Evolutionary conservation across 2,888 invertebrate species (phyloP).

Genomic region (Sicus ferrugineus): DNA sequence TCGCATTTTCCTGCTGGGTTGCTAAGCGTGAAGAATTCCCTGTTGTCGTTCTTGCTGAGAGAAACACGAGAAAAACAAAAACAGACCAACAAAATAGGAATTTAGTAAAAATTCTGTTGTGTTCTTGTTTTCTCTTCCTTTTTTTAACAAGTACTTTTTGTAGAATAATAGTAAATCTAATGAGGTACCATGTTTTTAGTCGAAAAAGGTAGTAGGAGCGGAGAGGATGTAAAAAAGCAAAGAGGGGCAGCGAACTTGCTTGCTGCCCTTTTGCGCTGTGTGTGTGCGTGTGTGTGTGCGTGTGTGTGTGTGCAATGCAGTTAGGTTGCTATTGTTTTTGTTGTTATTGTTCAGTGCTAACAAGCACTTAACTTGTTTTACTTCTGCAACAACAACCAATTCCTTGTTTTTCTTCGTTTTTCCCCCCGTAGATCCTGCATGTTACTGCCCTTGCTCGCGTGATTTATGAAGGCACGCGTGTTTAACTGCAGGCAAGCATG

Average conservation of each 20-base stretch:
- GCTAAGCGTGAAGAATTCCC: no score
- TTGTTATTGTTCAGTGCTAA: neutral
- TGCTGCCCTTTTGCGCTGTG: neutral
- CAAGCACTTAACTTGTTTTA: constrained; percentile 29
- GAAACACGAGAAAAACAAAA: neutral
- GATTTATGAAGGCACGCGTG: neutral
- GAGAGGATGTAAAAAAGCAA: neutral
- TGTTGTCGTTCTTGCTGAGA: no score
- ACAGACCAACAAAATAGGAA: neutral
- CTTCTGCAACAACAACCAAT: neutral
- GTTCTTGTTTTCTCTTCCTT: neutral
- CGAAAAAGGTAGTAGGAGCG: neutral
- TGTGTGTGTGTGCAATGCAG: neutral
- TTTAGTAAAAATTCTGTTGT: neutral
- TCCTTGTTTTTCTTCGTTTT: neutral
- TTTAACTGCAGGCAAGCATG: neutral
- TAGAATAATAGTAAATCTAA: constrained; percentile 11
- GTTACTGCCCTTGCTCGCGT: neutral
- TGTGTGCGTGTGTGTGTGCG: neutral
- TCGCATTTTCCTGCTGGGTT: no score
- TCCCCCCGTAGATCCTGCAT: neutral
- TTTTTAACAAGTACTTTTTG: neutral
- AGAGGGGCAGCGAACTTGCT: no score
- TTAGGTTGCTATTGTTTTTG: neutral
- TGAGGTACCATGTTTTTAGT: neutral